Conservation (phyloP, 2,888 invertebrate genomes). For the Theretra japonica region DNA sequence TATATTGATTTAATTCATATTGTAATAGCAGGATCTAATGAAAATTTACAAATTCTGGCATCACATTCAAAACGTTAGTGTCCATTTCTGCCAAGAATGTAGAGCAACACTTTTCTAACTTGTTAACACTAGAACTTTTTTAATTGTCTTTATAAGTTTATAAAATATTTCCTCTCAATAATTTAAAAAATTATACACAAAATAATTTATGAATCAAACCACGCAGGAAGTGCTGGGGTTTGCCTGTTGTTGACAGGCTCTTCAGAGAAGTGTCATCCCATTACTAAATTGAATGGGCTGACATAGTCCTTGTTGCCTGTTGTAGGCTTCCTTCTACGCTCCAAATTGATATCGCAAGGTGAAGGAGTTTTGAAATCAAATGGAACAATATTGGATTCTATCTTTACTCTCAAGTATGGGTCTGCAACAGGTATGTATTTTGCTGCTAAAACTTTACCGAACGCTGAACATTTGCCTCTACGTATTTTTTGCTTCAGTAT, state of each 20-base stretch:
- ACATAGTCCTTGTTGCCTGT: slow-evolving; percentile 10
- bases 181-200: no score
- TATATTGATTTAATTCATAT: no score
- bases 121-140: no score
- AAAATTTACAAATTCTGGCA: no score
- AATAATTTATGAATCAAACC: no score
- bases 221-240: no score
- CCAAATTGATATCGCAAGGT: slow-evolving; percentile 69
- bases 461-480: slow-evolving; percentile 62
- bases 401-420: slow-evolving; percentile 59
- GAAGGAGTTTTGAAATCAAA: slow-evolving; percentile 71
- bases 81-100: neutral
- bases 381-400: slow-evolving; percentile 49
- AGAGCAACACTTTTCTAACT: neutral
- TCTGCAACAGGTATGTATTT: slow-evolving; percentile 61
- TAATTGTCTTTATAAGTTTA: neutral
- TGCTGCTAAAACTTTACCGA: slow-evolving; percentile 68
- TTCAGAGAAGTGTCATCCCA: neutral
- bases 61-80: neutral
- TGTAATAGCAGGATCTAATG: no score
- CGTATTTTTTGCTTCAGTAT: slow-evolving; percentile 58
- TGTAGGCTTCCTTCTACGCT: slow-evolving; percentile 40
- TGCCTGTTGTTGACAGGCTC: no score
- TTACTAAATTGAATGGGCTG: slow-evolving; percentile 12
- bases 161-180: neutral